Evolutionary conservation across 2,888 invertebrate genomes (phyloP).

Genomic region (Perithous albicinctus): DNA sequence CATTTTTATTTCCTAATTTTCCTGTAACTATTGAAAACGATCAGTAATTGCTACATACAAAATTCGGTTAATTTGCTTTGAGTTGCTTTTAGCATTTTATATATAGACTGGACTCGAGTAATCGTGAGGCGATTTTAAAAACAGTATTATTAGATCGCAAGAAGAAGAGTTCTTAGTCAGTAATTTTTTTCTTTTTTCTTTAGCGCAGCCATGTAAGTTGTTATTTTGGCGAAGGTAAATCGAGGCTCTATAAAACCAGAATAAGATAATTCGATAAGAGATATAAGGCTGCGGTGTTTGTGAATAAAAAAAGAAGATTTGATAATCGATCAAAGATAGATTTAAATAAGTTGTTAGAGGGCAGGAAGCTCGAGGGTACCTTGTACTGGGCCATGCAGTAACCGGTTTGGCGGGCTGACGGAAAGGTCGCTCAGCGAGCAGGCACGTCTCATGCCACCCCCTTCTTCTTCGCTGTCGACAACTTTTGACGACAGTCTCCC

Average conservation of each 20-base stretch:
- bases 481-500: constrained; percentile 81
- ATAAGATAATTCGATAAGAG: constrained; percentile 6
- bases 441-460: constrained; percentile 90
- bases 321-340: background rate
- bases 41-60: constrained; percentile 15
- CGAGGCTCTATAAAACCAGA: background rate
- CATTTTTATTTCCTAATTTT: constrained; percentile 83
- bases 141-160: constrained; percentile 27
- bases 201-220: constrained; percentile 39
- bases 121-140: constrained; percentile 32
- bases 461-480: constrained; percentile 84
- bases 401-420: constrained; percentile 87
- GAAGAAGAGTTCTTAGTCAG: background rate
- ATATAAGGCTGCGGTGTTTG: constrained; percentile 13
- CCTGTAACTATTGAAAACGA: constrained; percentile 85
- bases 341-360: constrained; percentile 48
- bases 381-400: constrained; percentile 87
- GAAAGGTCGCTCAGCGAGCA: constrained; percentile 93
- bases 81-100: background rate
- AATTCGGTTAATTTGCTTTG: background rate
- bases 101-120: background rate
- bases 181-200: constrained; percentile 30
- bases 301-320: background rate
- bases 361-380: constrained; percentile 83
- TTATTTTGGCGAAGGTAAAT: constrained; percentile 45